Evolutionary conservation across 1,140 invertebrate species (phyloP), one percentile per base, ranked within the genome.

Genomic region (Panagrolaimus sp.): DNA sequence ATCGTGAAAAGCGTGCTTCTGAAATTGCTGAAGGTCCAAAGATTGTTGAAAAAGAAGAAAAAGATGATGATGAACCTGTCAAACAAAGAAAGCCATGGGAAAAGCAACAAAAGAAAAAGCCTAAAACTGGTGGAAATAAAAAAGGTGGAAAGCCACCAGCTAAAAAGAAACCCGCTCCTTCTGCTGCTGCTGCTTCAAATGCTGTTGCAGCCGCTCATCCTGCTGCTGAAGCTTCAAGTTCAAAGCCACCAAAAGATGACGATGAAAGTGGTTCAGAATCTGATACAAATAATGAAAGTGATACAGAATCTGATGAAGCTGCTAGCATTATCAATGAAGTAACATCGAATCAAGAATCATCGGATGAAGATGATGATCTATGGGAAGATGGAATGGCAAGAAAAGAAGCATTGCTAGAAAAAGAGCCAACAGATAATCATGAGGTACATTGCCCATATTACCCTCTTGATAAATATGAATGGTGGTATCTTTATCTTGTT

Each of bases 401-500:
- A 43, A 78, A 70, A 44, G 74, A 76, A 43, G 63, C 89, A 77
- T 87, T 86, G 67, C 87, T 78, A 31, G 83, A 82, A 11, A 72
- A 76, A 62, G 75, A 81, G 45, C 78, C 83, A 45, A 85, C 84
- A 43, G 88, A 86, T 74, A 97, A 95, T 9, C 96, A 98, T 83
- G 88, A 88, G 68, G 94, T 98, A 20, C 95, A 98, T 84, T 94
- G 92, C 86, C 96, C 96, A 0, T 90, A 90, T 80, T 98, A 91
- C 85, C 92, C 96, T 8, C 89, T 91, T 86, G 91, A 93, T 74
- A 98, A 98, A 84, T 94, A 96, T 84, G 96, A 99, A 85, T 96
- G 92, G 83, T 99, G 96, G 96, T 98, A 94, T 93, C 90, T 95
- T 25, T 98, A 98, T 84, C 89, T 98, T 68, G 91, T 91, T 84